A percentile compares a stretch with the other conserved stretches of the same genome.
Conservation (phyloP, 2,888 invertebrate species). For the Geophilus truncorum region DNA sequence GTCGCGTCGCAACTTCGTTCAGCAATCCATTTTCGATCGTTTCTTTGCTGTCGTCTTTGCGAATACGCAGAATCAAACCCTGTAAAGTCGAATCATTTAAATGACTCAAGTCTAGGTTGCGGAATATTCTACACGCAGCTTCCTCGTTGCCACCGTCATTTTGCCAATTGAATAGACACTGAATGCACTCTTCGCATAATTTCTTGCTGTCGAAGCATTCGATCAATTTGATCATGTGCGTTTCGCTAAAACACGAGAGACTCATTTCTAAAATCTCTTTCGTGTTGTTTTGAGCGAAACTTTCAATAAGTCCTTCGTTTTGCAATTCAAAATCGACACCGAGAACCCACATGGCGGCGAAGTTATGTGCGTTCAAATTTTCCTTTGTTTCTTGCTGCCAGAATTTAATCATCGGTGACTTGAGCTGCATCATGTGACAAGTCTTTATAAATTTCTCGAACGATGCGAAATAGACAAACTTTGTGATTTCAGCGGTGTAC, state of each 20-base stretch:
- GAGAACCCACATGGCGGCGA: background rate
- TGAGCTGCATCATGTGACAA: background rate
- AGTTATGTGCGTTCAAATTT: background rate
- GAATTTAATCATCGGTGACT: background rate
- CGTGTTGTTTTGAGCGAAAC: background rate
- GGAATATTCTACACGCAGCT: background rate
- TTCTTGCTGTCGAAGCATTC: background rate
- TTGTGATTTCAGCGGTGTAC: background rate
- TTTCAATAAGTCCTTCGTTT: background rate
- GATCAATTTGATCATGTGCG: background rate
- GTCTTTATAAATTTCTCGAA: background rate
- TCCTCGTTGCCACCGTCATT: background rate
- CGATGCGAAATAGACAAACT: background rate
- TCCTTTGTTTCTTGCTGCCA: background rate
- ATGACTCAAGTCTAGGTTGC: background rate
- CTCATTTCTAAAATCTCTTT: background rate
- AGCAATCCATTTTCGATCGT: background rate
- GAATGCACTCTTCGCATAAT: background rate
- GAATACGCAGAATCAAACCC: background rate
- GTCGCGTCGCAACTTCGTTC: too few species aligned
- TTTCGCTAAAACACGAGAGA: background rate
- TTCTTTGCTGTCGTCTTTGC: background rate
- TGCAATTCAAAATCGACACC: background rate
- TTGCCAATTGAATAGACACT: background rate
- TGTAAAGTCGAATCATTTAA: background rate